phyloP scores from a whole-genome alignment of 53 echinoderm and acorn worm species.

The Paelopatides confundens region DNA sequence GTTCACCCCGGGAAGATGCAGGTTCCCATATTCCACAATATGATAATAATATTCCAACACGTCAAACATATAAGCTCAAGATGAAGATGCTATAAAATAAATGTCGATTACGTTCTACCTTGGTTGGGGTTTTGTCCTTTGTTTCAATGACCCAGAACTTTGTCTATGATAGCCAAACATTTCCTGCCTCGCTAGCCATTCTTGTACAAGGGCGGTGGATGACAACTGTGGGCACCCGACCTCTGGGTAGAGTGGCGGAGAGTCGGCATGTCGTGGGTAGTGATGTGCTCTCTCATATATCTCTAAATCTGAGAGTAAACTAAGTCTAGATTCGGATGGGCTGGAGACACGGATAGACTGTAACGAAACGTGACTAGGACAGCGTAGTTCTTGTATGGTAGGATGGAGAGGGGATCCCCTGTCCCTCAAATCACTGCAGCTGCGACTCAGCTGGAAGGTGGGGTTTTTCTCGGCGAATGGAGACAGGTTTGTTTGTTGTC shows the following conservation, averaged over 20 bases:
- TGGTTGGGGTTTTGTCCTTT: neutral
- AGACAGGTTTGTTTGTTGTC: neutral
- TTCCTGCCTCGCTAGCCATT: slow-evolving; percentile 83
- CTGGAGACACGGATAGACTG: slow-evolving; percentile 82
- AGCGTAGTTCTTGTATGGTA: slow-evolving; percentile 65
- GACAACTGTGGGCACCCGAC: slow-evolving; percentile 68
- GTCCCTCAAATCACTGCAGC: slow-evolving; percentile 77
- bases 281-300: slow-evolving; percentile 71
- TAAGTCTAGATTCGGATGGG: slow-evolving; percentile 88
- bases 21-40: too few species aligned
- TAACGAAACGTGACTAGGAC: slow-evolving; percentile 87
- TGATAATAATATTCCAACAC: too few species aligned
- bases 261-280: slow-evolving; percentile 30
- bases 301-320: slow-evolving; percentile 82
- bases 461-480: slow-evolving; percentile 38
- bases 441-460: slow-evolving; percentile 61
- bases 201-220: slow-evolving; percentile 74
- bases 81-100: too few species aligned
- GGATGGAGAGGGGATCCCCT: slow-evolving; percentile 57
- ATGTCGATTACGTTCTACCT: neutral
- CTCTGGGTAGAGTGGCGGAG: slow-evolving; percentile 43
- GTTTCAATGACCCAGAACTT: neutral
- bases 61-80: too few species aligned
- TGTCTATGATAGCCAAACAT: slow-evolving; percentile 26
- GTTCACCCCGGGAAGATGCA: too few species aligned